Percentiles rank a stretch among this genome's conserved stretches.
Conservation (phyloP, 2,888 invertebrate species). For the Cenopis cana region DNA sequence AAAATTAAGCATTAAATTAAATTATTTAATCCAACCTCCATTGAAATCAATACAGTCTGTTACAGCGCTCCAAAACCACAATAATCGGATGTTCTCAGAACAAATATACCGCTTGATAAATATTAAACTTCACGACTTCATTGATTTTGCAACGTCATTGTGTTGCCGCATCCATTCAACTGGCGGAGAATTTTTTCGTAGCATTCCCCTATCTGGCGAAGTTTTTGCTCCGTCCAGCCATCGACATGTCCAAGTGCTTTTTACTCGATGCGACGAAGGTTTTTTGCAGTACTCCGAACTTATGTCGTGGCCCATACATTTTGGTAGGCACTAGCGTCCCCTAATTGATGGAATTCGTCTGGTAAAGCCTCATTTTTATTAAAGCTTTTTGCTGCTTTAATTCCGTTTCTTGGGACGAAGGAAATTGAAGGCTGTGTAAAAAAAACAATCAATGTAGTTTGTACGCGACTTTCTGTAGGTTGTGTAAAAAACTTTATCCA, state of each 20-base stretch:
- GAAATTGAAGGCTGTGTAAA: conserved; percentile 1
- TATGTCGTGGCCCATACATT: conserved; percentile 77
- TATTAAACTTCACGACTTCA: conserved; percentile 45
- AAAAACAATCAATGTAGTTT: conserved; percentile 1
- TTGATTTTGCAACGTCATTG: conserved; percentile 45
- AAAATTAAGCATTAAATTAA: no score
- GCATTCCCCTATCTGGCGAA: conserved; percentile 63
- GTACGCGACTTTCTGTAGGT: not conserved
- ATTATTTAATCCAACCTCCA: conserved; percentile 12
- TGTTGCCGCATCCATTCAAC: conserved; percentile 73
- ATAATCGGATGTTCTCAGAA: conserved; percentile 24
- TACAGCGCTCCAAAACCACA: conserved; percentile 16
- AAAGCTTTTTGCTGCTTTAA: conserved; percentile 41
- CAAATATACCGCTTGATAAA: conserved; percentile 41
- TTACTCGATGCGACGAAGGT: conserved; percentile 67
- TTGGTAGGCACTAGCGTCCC: conserved; percentile 67
- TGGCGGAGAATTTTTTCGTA: conserved; percentile 63
- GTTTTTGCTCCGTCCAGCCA: conserved; percentile 72
- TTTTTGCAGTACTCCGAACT: conserved; percentile 75
- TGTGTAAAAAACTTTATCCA: not conserved
- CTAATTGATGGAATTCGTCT: conserved; percentile 80
- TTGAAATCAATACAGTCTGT: conserved; percentile 30
- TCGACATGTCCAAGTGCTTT: conserved; percentile 72
- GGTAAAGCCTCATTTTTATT: conserved; percentile 68
- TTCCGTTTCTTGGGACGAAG: conserved; percentile 28